Base-by-base conservation (phyloP, 1,140 invertebrate species). In the Cydia splendana region DNA sequence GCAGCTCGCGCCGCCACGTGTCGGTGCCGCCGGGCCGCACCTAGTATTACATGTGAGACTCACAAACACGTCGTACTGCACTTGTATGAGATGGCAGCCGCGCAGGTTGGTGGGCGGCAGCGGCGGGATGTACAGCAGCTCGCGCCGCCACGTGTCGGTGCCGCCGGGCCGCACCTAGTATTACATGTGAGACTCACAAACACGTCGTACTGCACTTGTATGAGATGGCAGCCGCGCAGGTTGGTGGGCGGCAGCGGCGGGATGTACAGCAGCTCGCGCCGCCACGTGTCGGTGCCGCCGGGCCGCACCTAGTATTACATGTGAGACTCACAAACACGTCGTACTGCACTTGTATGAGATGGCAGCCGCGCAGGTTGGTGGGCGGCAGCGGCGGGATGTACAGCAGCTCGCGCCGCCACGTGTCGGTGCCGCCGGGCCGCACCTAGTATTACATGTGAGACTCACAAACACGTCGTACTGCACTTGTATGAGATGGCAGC, bases 221-320 rank as follows among this genome's bases (percentile, higher is more conserved):
- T 99, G 77, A 99, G 95, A 91, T 98, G 97, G 89, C 98, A 99
- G 53, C 98, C 98, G 79, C 98, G 94, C n/a, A 99, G 94, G 94
- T 98, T 98, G 24, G 98, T 99, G 12, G 98, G 98, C 67, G 98
- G 98, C 79, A 99, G 93, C 20, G 98, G 98, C 76, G 98, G 98
- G 76, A 99, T 97, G 88, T 98, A 98, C 71, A 99, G 95, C 88
- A 98, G 96, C 91, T 98, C 98, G 87, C 97, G 97, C 65, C 96
- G 95, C 98, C 98, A 99, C 90, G 97, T 96, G 87, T 98, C 97
- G 62, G 95, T 95, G 80, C 96, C 96, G 5, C 96, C 96, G 0
- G 97, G 95, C 74, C 96, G 95, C 75, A 98, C 96, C 93, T 98
- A 42, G 7, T 7, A 42, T 42, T 42, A 10, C 9, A 42, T 2